Conservation (phyloP, 2,113 vertebrate species). For the Ceratotherium simum region DNA sequence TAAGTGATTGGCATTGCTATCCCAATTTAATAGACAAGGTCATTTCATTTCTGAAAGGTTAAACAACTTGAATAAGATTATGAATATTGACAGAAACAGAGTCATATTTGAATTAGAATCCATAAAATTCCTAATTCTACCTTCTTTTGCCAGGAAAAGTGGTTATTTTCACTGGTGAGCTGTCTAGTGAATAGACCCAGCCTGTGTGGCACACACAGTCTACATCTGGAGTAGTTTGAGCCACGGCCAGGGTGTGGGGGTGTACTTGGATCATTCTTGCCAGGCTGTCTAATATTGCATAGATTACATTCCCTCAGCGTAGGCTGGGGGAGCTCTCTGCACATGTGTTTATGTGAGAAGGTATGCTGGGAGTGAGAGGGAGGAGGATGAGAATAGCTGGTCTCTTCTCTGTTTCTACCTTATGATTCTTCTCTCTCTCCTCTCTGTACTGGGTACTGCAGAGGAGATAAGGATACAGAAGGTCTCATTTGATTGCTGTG, state of each 20-base stretch:
- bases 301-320: too few species aligned
- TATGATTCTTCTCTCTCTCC: neutral
- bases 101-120: neutral
- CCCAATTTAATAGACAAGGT: accelerated
- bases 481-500: neutral
- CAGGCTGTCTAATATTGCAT: too few species aligned
- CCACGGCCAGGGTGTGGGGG: neutral
- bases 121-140: neutral
- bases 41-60: neutral
- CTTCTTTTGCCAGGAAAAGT: neutral
- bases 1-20: neutral
- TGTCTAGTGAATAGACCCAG: neutral
- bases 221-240: neutral
- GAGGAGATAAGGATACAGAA: accelerated
- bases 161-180: too few species aligned
- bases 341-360: neutral
- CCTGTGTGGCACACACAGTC: too few species aligned
- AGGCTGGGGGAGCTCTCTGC: neutral
- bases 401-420: neutral
- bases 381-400: neutral
- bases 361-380: neutral
- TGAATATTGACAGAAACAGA: neutral
- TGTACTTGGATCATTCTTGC: neutral
- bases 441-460: neutral
- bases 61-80: neutral